A percentile compares a stretch with the other conserved stretches of the same genome.
Evolutionary conservation across 1,140 invertebrate species (phyloP).

Genomic region (Subanguina moxae): DNA sequence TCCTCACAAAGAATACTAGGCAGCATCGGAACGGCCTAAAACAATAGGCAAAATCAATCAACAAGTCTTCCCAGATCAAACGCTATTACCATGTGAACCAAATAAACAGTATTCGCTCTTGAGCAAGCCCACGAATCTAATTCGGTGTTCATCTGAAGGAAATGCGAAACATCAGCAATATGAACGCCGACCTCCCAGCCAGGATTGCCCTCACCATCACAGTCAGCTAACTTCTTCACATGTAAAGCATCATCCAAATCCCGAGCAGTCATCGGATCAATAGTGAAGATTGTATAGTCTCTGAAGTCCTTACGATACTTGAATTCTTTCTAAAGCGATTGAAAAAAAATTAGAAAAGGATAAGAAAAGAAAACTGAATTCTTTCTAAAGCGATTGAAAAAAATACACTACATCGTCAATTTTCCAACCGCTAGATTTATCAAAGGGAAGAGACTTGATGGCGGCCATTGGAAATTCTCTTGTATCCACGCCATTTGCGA

Average conservation of each 20-base stretch:
- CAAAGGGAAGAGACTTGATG: slow-evolving; percentile 65
- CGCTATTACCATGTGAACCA: slow-evolving; percentile 60
- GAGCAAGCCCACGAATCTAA: slow-evolving; percentile 66
- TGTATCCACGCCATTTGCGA: slow-evolving; percentile 72
- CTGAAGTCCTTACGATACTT: slow-evolving; percentile 68
- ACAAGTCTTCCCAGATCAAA: no score
- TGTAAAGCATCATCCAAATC: slow-evolving; percentile 92
- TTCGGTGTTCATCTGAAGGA: slow-evolving; percentile 79
- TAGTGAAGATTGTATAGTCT: slow-evolving; percentile 78
- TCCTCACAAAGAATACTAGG: slow-evolving; percentile 75
- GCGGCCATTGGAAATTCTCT: slow-evolving; percentile 68
- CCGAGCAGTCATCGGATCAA: slow-evolving; percentile 82
- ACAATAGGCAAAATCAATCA: slow-evolving; percentile 31
- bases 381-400: slow-evolving; percentile 54
- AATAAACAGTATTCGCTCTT: slow-evolving; percentile 54
- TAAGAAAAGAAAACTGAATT: slow-evolving; percentile 30
- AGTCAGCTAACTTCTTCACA: slow-evolving; percentile 69
- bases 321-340: slow-evolving; percentile 56
- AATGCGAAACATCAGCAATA: slow-evolving; percentile 86
- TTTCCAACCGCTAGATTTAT: slow-evolving; percentile 61
- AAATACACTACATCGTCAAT: slow-evolving; percentile 60
- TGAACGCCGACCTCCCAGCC: slow-evolving; percentile 82
- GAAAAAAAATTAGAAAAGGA: background rate
- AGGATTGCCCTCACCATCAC: slow-evolving; percentile 64
- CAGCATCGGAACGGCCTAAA: slow-evolving; percentile 74